These are phyloP conservation scores for Morone saxatilis DNA, from an alignment of 2,113 vertebrate genomes.

Conservation along the genomic window DNA sequence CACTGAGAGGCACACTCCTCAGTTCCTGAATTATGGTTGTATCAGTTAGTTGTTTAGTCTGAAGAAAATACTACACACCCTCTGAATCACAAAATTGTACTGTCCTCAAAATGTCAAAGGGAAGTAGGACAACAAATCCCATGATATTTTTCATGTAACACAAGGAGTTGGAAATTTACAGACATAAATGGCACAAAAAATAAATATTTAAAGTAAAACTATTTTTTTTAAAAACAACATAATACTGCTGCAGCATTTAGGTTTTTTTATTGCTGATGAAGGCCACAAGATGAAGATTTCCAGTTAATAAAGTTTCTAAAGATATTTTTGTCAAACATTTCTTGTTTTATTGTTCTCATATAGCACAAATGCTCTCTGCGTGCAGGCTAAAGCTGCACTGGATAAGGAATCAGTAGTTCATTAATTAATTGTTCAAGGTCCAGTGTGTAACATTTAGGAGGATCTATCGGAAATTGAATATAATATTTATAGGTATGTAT, in stretches of 20 bases:
- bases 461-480: too few relatives aligned
- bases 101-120: background rate
- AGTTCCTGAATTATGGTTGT: background rate
- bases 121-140: background rate
- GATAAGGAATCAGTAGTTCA: too few relatives aligned
- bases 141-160: background rate
- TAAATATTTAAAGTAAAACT: background rate
- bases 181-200: too few relatives aligned
- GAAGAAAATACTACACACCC: background rate
- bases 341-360: too few relatives aligned
- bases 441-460: too few relatives aligned
- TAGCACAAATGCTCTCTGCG: background rate
- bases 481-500: too few relatives aligned
- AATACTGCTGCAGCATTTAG: background rate
- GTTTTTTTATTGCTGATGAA: background rate
- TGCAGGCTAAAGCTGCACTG: too few relatives aligned
- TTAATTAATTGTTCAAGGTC: too few relatives aligned
- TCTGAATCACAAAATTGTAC: background rate
- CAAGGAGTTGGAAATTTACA: too few relatives aligned
- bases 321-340: too few relatives aligned
- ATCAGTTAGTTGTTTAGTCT: background rate
- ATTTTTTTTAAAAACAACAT: background rate
- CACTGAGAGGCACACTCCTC: background rate
- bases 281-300: too few relatives aligned
- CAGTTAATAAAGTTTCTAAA: too few relatives aligned